These are phyloP conservation scores for Bugulina stolonifera DNA, from an alignment of 2,888 invertebrate genomes.

Conservation along the genomic window DNA sequence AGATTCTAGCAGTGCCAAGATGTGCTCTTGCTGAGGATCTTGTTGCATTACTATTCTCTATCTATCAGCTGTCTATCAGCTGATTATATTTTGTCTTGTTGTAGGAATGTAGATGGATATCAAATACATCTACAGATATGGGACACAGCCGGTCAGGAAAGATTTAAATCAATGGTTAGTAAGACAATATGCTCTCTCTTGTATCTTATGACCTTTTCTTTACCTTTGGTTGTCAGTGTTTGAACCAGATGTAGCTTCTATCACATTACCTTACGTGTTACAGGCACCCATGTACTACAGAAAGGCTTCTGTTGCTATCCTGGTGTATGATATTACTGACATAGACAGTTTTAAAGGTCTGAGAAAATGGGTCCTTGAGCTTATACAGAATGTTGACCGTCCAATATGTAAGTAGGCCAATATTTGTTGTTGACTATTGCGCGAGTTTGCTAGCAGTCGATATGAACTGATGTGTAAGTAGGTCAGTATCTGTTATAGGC, in stretches of 20 bases:
- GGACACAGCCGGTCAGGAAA: conserved; percentile 83
- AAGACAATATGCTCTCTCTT: no score
- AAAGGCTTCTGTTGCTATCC: conserved; percentile 79
- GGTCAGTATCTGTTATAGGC: no score
- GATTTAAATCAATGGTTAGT: conserved; percentile 72
- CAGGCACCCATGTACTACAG: conserved; percentile 86
- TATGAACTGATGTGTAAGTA: no score
- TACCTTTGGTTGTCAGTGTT: no score
- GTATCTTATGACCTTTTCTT: no score
- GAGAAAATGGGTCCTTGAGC: conserved; percentile 74
- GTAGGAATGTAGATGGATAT: conserved; percentile 47
- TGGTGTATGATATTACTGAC: conserved; percentile 79
- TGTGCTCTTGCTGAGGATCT: neutral
- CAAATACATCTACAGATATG: conserved; percentile 63
- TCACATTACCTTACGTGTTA: conserved; percentile 28
- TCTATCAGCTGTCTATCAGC: no score
- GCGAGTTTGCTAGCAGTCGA: no score
- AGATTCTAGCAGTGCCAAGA: neutral
- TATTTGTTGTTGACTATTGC: no score
- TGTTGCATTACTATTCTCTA: neutral
- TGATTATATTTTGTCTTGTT: conserved; percentile 28
- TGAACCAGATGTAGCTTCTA: neutral
- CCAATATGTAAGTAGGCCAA: conserved; percentile 17
- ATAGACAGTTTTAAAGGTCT: conserved; percentile 69
- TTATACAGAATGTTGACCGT: conserved; percentile 17